Evolutionary conservation across 2,797 vertebrate species (phyloP).

Genomic region (Varecia variegata): DNA sequence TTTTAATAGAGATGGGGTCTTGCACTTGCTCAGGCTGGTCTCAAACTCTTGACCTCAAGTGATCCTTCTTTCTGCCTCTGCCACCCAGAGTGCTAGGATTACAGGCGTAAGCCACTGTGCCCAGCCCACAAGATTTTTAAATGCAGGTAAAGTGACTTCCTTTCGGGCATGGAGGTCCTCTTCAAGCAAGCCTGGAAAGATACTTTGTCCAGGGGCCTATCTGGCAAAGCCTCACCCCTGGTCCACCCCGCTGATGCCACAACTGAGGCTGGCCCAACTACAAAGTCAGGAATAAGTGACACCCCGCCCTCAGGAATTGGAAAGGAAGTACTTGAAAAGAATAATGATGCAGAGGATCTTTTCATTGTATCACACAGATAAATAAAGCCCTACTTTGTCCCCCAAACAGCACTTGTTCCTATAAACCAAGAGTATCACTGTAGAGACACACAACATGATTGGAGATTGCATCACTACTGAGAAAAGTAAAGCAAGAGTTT

Average conservation of each 20-base stretch:
- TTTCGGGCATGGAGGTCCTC: neutral
- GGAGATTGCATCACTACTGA: neutral
- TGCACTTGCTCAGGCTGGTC: too few relatives aligned
- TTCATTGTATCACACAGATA: neutral
- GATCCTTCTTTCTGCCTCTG: too few relatives aligned
- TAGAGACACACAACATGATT: neutral
- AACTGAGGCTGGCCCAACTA: neutral
- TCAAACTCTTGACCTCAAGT: too few relatives aligned
- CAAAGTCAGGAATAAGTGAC: conserved; percentile 26
- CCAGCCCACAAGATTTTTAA: neutral
- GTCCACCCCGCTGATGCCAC: neutral
- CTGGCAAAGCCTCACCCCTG: neutral
- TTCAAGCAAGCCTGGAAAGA: neutral
- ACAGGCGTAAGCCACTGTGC: too few relatives aligned
- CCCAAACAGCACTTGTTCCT: neutral
- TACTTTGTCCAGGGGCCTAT: neutral
- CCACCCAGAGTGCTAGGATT: too few relatives aligned
- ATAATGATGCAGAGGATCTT: neutral
- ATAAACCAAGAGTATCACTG: neutral
- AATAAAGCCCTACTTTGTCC: neutral
- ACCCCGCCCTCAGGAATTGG: neutral
- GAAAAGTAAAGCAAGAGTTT: neutral
- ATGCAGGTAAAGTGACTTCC: neutral
- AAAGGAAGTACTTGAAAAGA: conserved; percentile 45
- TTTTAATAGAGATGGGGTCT: too few relatives aligned